phyloP scores from a whole-genome alignment of 2,797 vertebrate genomes.

The Dicrostonyx torquatus region DNA sequence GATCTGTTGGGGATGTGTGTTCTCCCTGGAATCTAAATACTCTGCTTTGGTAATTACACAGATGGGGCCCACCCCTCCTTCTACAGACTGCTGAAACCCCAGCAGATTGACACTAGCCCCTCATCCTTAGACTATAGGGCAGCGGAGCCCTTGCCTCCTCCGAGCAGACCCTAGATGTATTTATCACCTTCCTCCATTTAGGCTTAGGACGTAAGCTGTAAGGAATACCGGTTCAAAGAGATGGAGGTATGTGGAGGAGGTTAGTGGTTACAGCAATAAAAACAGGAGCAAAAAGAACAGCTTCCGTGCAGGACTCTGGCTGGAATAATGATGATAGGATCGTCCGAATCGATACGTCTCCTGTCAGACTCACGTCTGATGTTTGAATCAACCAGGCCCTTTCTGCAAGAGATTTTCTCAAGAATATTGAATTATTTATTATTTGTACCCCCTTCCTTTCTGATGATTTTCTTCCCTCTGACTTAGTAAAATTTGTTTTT shows the following conservation, averaged over 20 bases:
- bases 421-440: conserved; percentile 93
- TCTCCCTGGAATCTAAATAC: conserved; percentile 67
- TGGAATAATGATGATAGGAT: conserved; percentile 92
- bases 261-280: conserved; percentile 86
- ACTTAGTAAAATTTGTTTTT: conserved; percentile 90
- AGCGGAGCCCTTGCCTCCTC: neutral
- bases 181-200: conserved; percentile 77
- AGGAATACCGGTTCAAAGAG: conserved; percentile 85
- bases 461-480: conserved; percentile 84
- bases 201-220: conserved; percentile 85
- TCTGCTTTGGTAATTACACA: conserved; percentile 81
- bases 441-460: conserved; percentile 89
- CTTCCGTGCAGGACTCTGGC: conserved; percentile 87
- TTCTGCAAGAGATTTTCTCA: conserved; percentile 88
- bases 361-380: conserved; percentile 90
- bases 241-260: conserved; percentile 82
- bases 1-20: conserved; percentile 55
- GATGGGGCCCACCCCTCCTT: conserved; percentile 79
- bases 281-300: conserved; percentile 86
- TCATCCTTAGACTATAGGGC: conserved; percentile 61
- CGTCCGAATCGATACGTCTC: conserved; percentile 91
- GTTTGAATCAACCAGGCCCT: conserved; percentile 90
- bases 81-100: conserved; percentile 63
- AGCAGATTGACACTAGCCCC: conserved; percentile 72
- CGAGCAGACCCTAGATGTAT: conserved; percentile 69